A percentile compares a stretch with the other conserved stretches of the same genome.
These are phyloP conservation scores for Saguinus imperator DNA, from an alignment of 2,113 vertebrate species.

Conservation along the genomic window DNA sequence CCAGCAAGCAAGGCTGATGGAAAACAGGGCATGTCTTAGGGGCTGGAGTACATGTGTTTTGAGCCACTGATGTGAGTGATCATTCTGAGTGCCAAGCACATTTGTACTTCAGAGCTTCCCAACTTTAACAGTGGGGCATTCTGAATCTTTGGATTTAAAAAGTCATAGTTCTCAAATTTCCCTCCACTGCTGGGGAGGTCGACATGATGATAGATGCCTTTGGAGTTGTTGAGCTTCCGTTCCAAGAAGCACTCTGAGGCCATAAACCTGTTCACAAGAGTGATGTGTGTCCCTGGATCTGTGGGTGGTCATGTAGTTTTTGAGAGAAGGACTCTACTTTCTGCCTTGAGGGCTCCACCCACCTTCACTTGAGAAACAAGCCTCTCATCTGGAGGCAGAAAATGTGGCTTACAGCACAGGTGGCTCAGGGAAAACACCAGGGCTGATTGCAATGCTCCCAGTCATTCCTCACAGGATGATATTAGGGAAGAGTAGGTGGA, in stretches of 20 bases:
- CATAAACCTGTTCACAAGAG: not conserved
- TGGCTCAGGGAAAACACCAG: not conserved
- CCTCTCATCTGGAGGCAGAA: not conserved
- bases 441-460: too few species aligned
- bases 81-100: not conserved
- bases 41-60: not conserved
- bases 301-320: not conserved
- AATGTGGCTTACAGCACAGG: not conserved
- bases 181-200: not conserved
- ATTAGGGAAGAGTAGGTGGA: not conserved
- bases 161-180: not conserved
- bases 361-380: not conserved
- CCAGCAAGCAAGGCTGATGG: not conserved
- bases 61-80: not conserved
- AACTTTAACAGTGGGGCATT: slow-evolving; percentile 52
- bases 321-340: not conserved
- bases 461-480: not conserved
- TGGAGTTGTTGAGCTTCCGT: not conserved
- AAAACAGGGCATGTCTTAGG: not conserved
- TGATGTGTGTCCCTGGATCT: not conserved
- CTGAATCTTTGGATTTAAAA: slow-evolving; percentile 15
- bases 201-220: not conserved
- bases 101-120: slow-evolving; percentile 45
- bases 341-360: not conserved
- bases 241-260: not conserved